Percentiles rank a stretch among this genome's conserved stretches.
Evolutionary conservation across 2,113 vertebrate species (phyloP).

Genomic region (Cyprinus carpio): DNA sequence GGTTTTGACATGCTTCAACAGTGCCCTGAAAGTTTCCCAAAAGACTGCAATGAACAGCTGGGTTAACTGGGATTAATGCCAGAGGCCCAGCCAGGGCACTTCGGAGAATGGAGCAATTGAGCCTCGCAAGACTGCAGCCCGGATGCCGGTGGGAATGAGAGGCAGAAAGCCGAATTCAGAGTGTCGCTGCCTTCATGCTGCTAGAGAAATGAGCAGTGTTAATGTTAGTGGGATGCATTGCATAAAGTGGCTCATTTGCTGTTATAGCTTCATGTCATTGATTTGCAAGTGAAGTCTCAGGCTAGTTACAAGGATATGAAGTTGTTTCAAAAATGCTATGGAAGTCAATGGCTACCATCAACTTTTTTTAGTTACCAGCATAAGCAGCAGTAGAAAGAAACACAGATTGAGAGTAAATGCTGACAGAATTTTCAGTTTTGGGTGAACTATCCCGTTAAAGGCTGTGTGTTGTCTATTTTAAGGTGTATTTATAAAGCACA

Average conservation of each 20-base stretch:
- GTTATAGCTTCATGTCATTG: background rate
- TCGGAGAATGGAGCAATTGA: slow-evolving; percentile 15
- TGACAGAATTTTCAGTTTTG: too few species aligned
- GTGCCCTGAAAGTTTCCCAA: slow-evolving; percentile 33
- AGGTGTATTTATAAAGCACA: too few species aligned
- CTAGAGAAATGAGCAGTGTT: background rate
- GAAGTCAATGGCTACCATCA: too few species aligned
- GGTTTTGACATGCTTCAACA: slow-evolving; percentile 27
- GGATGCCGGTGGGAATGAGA: slow-evolving; percentile 2
- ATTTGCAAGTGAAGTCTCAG: too few species aligned
- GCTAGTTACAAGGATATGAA: background rate
- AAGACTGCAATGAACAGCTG: slow-evolving; percentile 46
- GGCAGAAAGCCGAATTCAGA: background rate
- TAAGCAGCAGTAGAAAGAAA: too few species aligned
- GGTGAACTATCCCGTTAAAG: too few species aligned
- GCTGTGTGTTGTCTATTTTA: too few species aligned
- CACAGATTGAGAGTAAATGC: too few species aligned
- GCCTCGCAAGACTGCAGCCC: slow-evolving; percentile 6
- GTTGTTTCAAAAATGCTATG: too few species aligned
- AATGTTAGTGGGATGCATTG: background rate
- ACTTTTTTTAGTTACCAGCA: too few species aligned
- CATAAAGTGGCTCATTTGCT: background rate
- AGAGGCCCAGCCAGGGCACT: slow-evolving; percentile 11
- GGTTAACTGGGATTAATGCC: slow-evolving; percentile 38
- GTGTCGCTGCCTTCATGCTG: background rate